These are phyloP conservation scores for Heteromyza rotundicornis DNA, from an alignment of 2,888 invertebrate species.

Conservation along the genomic window DNA sequence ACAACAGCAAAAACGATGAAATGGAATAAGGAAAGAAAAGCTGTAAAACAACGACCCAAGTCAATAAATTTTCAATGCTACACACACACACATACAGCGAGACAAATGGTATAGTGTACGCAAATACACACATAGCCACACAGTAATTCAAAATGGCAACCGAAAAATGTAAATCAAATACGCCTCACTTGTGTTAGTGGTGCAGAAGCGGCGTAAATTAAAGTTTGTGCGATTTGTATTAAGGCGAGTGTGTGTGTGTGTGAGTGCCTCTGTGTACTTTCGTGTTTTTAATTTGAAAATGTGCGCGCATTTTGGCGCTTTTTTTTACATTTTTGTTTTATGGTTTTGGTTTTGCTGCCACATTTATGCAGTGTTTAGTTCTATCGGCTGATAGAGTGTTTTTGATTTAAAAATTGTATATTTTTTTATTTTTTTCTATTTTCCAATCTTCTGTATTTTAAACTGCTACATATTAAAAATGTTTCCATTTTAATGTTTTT, in stretches of 20 bases:
- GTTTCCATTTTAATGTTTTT: no score
- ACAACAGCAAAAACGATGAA: no score
- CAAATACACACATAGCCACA: background rate
- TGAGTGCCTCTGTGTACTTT: background rate
- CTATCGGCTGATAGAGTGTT: no score
- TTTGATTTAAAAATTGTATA: no score
- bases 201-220: background rate
- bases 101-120: background rate
- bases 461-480: no score
- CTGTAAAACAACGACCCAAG: background rate
- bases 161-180: background rate
- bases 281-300: no score
- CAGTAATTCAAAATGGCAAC: background rate
- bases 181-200: background rate
- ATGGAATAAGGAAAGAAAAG: background rate
- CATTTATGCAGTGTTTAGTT: no score
- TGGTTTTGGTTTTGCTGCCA: no score
- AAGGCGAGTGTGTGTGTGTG: background rate
- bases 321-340: no score
- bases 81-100: background rate
- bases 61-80: constrained; percentile 1
- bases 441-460: no score
- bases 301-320: no score
- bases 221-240: background rate
- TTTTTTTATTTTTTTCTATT: no score